phyloP scores from a whole-genome alignment of 2,888 invertebrate species.

The Hartigia nigra region DNA sequence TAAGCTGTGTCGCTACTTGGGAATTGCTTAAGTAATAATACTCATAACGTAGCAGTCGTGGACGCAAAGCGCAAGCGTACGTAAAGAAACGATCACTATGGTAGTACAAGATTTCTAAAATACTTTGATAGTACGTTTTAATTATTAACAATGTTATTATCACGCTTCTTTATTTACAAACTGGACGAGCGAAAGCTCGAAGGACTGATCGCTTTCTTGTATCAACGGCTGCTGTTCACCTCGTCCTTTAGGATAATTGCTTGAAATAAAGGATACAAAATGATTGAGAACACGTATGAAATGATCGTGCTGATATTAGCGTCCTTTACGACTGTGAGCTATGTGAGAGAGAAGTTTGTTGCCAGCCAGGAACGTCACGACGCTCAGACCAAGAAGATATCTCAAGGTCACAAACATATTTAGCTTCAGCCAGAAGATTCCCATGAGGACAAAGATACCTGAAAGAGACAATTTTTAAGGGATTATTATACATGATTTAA shows the following conservation, averaged over 20 bases:
- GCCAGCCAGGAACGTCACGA: constrained; percentile 92
- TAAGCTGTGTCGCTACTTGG: background rate
- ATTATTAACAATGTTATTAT: background rate
- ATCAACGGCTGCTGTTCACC: background rate
- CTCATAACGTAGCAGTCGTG: background rate
- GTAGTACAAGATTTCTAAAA: background rate
- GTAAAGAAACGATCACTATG: background rate
- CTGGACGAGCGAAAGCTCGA: background rate
- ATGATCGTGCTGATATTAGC: constrained; percentile 37
- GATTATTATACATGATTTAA: constrained; percentile 14
- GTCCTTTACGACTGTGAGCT: constrained; percentile 67
- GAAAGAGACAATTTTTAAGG: constrained; percentile 48
- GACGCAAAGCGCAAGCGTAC: background rate
- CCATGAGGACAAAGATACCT: constrained; percentile 90
- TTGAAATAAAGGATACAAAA: background rate
- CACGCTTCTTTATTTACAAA: constrained; percentile 3
- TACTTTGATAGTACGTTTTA: background rate
- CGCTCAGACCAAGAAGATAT: constrained; percentile 85
- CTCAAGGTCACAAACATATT: constrained; percentile 97
- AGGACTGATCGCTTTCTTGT: background rate
- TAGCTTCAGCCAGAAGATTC: constrained; percentile 90
- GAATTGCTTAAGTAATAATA: background rate
- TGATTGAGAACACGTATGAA: background rate
- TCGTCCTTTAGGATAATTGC: background rate
- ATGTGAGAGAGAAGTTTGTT: constrained; percentile 89